A percentile compares a stretch with the other conserved stretches of the same genome.
These are phyloP conservation scores for Torymus aiolomorphi DNA, from an alignment of 2,888 invertebrate genomes.

Conservation along the genomic window DNA sequence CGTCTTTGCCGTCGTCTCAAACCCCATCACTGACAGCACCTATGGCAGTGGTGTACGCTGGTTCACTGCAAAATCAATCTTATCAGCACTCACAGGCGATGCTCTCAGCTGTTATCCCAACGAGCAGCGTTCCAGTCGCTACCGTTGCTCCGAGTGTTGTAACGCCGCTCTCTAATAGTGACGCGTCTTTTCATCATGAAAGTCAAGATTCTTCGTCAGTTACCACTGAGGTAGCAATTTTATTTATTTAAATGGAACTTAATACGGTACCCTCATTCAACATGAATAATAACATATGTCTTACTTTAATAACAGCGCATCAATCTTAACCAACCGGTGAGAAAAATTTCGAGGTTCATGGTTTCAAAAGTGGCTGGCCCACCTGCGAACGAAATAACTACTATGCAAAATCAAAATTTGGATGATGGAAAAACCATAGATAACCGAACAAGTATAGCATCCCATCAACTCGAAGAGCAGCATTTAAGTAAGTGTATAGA, in stretches of 20 bases:
- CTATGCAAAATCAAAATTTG: slow-evolving; percentile 60
- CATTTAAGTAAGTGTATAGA: slow-evolving; percentile 46
- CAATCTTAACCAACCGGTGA: slow-evolving; percentile 75
- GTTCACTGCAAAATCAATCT: slow-evolving; percentile 47
- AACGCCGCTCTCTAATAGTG: slow-evolving; percentile 65
- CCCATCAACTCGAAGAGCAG: slow-evolving; percentile 55
- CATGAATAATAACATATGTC: background rate
- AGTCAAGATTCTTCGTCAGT: slow-evolving; percentile 62
- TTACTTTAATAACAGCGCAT: slow-evolving; percentile 57
- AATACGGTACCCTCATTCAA: too few relatives aligned
- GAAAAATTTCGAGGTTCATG: slow-evolving; percentile 89
- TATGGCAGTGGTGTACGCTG: slow-evolving; percentile 63
- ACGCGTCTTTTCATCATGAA: slow-evolving; percentile 67
- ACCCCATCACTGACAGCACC: slow-evolving; percentile 66
- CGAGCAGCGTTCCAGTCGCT: slow-evolving; percentile 64
- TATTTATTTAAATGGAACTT: background rate
- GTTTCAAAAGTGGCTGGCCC: slow-evolving; percentile 77
- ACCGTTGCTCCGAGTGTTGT: slow-evolving; percentile 65
- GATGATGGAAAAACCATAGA: slow-evolving; percentile 52
- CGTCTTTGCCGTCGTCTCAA: slow-evolving; percentile 70
- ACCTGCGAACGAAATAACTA: slow-evolving; percentile 62
- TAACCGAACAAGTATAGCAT: slow-evolving; percentile 10
- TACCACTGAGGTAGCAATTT: slow-evolving; percentile 43
- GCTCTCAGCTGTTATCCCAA: slow-evolving; percentile 64
- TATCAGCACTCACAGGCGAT: slow-evolving; percentile 58